Evolutionary conservation across 2,113 vertebrate genomes (phyloP), one percentile per base, ranked within the genome.

Genomic region (Hydrochoerus hydrochaeris): DNA sequence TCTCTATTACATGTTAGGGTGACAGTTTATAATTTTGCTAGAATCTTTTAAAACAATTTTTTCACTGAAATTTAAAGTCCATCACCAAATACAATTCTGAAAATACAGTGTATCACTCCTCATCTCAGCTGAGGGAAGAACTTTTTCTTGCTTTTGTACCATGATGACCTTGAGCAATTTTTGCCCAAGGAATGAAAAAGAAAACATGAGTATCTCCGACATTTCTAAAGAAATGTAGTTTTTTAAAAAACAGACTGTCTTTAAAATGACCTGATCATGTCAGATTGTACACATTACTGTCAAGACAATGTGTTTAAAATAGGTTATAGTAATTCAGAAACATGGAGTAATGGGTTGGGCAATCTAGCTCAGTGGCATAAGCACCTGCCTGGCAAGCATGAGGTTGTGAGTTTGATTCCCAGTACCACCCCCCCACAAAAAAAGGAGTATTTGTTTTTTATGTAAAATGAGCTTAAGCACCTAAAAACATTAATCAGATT

Each of bases 81-180:
- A 67, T 90, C 49, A 97, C 38, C 67, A 95, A 73, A 95, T 83
- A 30, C n/a, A 60, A 95, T 93, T 77, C 85, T 52, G 62, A 97
- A 98, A 96, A 86, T 24, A 71, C 24, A 81, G 20, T 85, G 54
- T 52, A 86, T 82, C 90, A 14, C 65, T 81, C 95, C 97, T 97
- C 57, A 7, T 52, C 35, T 95, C 41, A 1, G 63, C 16, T 30
- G 63, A 85, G 44, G 54, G 19, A 95, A 95, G 44, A 90, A 14
- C 57, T 96, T 93, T 78, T 95, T 44, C 63, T 78, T 96, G 65
- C 75, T 32, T 93, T 80, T 46, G 46, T 77, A 94, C 49, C 75
- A 75, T 75, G 24, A 30, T 87, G 63, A 62, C 8, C 28, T 94
- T 88, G 86, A 83, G 89, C 28, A 71, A 54, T 92, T 95, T 87